These are phyloP conservation scores for Drosophila ironensis DNA, from an alignment of 1,140 invertebrate species.

Conservation along the genomic window DNA sequence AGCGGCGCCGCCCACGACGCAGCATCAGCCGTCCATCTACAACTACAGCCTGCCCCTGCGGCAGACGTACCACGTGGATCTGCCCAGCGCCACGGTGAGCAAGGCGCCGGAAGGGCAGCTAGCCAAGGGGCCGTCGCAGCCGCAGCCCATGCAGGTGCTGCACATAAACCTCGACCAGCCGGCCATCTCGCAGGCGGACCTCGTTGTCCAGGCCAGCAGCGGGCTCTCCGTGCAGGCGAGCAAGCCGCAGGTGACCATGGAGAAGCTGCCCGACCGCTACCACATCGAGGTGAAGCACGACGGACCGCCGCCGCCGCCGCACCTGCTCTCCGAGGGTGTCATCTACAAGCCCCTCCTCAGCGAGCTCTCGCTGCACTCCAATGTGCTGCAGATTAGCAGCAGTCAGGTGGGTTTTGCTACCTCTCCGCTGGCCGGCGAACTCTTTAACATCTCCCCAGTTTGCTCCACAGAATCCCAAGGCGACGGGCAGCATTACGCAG, in stretches of 20 bases:
- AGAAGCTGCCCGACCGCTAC: constrained; percentile 75
- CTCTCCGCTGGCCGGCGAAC: background rate
- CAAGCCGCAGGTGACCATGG: constrained; percentile 79
- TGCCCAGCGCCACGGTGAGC: constrained; percentile 56
- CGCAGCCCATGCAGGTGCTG: constrained; percentile 70
- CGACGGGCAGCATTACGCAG: constrained; percentile 73
- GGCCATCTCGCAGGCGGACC: constrained; percentile 66
- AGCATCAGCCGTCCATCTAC: constrained; percentile 69
- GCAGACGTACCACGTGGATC: constrained; percentile 68
- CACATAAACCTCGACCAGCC: constrained; percentile 79
- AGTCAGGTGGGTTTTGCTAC: constrained; percentile 53
- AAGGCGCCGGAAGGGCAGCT: constrained; percentile 60
- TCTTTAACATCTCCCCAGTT: background rate
- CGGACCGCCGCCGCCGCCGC: constrained; percentile 49
- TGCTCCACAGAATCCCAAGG: constrained; percentile 65
- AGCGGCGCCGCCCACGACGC: constrained; percentile 64
- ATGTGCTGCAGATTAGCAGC: constrained; percentile 76
- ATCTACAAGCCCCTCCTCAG: constrained; percentile 67
- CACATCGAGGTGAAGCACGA: constrained; percentile 77
- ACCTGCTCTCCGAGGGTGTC: constrained; percentile 61
- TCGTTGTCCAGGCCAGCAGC: constrained; percentile 50
- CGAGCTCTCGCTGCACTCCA: constrained; percentile 68
- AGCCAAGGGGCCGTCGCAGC: constrained; percentile 26
- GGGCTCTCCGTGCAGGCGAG: constrained; percentile 56
- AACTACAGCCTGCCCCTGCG: constrained; percentile 65